These are phyloP conservation scores for Camarhynchus parvulus DNA, from an alignment of 2,113 vertebrate species.

Conservation along the genomic window DNA sequence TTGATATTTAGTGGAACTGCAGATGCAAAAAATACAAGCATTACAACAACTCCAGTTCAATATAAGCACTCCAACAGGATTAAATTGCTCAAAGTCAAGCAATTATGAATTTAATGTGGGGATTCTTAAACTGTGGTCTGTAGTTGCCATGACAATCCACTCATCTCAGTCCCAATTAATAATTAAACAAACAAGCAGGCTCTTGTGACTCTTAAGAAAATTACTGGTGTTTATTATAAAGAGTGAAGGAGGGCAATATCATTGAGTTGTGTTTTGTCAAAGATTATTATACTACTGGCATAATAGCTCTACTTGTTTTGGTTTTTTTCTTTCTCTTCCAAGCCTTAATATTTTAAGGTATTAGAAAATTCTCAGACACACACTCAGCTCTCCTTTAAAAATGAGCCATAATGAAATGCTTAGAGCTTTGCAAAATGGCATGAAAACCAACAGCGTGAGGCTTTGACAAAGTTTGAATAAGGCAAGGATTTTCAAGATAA, in stretches of 20 bases:
- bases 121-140: slow-evolving; percentile 22
- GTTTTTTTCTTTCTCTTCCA: background rate
- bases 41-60: background rate
- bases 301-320: background rate
- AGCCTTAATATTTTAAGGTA: background rate
- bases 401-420: background rate
- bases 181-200: slow-evolving; percentile 51
- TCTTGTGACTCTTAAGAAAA: slow-evolving; percentile 9
- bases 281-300: background rate
- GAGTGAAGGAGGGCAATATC: background rate
- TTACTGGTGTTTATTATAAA: background rate
- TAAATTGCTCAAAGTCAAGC: background rate
- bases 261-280: background rate
- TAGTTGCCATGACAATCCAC: slow-evolving; percentile 42
- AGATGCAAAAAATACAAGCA: background rate
- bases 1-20: background rate
- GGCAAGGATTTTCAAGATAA: background rate
- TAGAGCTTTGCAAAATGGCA: background rate
- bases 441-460: background rate
- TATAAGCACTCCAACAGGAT: background rate
- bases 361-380: background rate
- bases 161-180: background rate
- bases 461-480: background rate
- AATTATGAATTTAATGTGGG: background rate
- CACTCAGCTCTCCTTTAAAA: background rate